A percentile compares a stretch with the other conserved stretches of the same genome.
Evolutionary conservation across 2,888 invertebrate genomes (phyloP).

Genomic region (Metacarcinus magister): DNA sequence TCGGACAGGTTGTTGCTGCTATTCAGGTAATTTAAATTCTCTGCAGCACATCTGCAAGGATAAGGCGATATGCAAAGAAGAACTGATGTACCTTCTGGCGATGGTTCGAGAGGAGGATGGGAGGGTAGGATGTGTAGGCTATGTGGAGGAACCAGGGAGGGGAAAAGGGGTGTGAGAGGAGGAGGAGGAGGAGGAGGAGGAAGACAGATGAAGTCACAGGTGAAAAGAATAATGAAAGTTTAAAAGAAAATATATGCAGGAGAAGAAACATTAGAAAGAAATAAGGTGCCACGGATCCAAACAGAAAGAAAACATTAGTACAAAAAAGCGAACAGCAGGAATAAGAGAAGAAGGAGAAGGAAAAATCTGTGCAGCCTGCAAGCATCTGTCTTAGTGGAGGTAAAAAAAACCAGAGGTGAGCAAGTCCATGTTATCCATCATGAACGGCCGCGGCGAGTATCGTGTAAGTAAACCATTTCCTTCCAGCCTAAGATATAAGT

Average conservation of each 20-base stretch:
- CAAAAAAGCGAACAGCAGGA: not conserved
- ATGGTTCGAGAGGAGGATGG: not conserved
- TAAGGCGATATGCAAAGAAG: slow-evolving; percentile 36
- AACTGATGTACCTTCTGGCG: not conserved
- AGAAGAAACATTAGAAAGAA: not conserved
- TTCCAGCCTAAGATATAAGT: slow-evolving; percentile 6
- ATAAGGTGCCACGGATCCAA: not conserved
- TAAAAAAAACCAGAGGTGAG: not conserved
- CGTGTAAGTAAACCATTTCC: not conserved
- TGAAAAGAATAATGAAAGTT: not conserved
- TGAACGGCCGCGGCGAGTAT: not conserved
- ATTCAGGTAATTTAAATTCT: not conserved
- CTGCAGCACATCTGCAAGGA: not conserved
- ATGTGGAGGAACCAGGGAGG: too few species aligned
- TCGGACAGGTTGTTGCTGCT: not conserved
- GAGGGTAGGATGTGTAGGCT: too few species aligned
- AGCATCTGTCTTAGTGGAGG: not conserved
- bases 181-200: not conserved
- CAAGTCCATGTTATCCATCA: slow-evolving; percentile 1
- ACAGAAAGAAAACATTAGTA: not conserved
- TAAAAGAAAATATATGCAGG: not conserved
- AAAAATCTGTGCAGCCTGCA: not conserved
- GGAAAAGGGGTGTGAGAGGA: not conserved
- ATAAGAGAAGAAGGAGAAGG: not conserved
- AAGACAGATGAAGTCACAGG: not conserved